phyloP scores from a whole-genome alignment of 2,888 invertebrate species.

The Oligia fasciuncula region DNA sequence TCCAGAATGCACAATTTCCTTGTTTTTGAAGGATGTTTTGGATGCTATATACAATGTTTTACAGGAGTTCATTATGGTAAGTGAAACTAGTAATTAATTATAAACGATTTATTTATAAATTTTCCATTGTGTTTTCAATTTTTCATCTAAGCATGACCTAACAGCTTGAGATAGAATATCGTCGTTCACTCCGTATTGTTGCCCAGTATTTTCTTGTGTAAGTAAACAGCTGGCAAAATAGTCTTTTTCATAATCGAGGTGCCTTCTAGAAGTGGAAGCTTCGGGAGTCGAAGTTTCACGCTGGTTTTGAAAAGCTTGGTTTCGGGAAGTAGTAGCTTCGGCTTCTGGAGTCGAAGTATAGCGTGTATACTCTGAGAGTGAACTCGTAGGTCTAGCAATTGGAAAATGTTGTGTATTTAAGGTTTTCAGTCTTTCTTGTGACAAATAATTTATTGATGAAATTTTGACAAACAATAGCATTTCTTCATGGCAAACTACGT shows the following conservation, averaged over 20 bases:
- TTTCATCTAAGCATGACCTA: constrained; percentile 65
- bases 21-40: constrained; percentile 72
- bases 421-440: constrained; percentile 59
- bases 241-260: constrained; percentile 73
- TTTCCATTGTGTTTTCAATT: constrained; percentile 64
- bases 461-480: too few relatives aligned
- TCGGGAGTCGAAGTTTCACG: constrained; percentile 64
- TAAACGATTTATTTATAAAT: constrained; percentile 68
- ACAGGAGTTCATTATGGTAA: constrained; percentile 64
- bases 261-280: constrained; percentile 46
- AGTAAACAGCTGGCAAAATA: constrained; percentile 73
- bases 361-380: constrained; percentile 62
- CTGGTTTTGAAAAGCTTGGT: constrained; percentile 64
- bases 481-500: too few relatives aligned
- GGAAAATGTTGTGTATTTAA: constrained; percentile 64
- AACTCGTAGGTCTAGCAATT: constrained; percentile 65
- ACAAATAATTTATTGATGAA: constrained; percentile 65
- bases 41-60: constrained; percentile 69
- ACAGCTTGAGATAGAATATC: constrained; percentile 71
- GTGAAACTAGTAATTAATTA: constrained; percentile 66
- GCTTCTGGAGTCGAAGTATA: constrained; percentile 65
- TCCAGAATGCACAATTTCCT: constrained; percentile 71
- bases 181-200: constrained; percentile 70
- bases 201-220: constrained; percentile 72
- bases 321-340: constrained; percentile 63